Evolutionary conservation across 1,140 invertebrate genomes (phyloP), one percentile per base, ranked within the genome.

Genomic region (Wiebesia pumilae): DNA sequence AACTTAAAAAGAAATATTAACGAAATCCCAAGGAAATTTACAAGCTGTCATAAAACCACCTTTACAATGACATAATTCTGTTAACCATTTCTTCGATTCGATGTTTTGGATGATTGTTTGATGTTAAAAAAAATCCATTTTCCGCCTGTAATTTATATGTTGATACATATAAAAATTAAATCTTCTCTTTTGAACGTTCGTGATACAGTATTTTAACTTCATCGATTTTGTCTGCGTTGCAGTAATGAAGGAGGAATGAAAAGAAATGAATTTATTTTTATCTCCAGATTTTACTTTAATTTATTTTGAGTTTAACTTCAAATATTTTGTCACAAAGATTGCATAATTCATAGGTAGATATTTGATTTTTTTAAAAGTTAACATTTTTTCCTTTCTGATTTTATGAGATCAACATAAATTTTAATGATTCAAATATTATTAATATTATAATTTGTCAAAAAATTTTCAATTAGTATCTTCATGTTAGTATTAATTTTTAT

Each of bases 51-150:
- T 69, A 33, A 16, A 16, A 69, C 35, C 12, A 21, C n/a, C 19
- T 14, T 69, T 33, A 33, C 6, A 43, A 43, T 0, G 12, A 16
- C 6, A 24, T 75, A 71, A 71, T 71, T 38, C 69, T 38, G 9
- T 71, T 14, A 71, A 71, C 33, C 33, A 19, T 71, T 35, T 38
- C 33, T 38, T 71, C 35, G 0, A 65, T 30, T 65, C 12, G 27
- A 65, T n/a, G 24, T 4, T 3, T 12, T 6, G 10, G 14, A 14
- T 38, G 69, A 38, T 71, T 71, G 40, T 38, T 47, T 16, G 27
- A 3, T 35, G 24, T 69, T 65, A 81, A 69, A 65, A 38, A 40
- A 81, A 81, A 62, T 33, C 12, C 16, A 47, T 82, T 67, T 82
- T 43, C 80, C 38, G 24, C 7, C n/a, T 19, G 19, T 33, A 62